phyloP scores from a whole-genome alignment of 2,888 invertebrate species.

The Phrixothrix hirtus region DNA sequence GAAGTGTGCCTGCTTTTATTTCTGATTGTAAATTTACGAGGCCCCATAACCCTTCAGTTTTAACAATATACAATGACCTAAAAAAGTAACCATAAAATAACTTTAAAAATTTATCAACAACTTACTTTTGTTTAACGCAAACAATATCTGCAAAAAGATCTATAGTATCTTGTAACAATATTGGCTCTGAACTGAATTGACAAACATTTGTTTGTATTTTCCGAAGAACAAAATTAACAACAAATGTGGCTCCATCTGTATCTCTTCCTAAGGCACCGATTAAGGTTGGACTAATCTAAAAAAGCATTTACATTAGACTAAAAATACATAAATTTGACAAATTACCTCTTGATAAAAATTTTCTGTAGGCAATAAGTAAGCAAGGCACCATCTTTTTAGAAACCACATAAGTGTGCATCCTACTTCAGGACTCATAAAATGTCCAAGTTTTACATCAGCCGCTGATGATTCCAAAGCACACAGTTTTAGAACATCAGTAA shows the following conservation, averaged over 20 bases:
- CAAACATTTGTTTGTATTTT: conserved; percentile 67
- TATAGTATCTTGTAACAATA: conserved; percentile 66
- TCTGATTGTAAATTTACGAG: conserved; percentile 60
- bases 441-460: conserved; percentile 67
- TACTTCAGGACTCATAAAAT: conserved; percentile 77
- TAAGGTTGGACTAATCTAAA: conserved; percentile 64
- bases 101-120: no score
- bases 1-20: conserved; percentile 59
- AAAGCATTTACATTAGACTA: conserved; percentile 30
- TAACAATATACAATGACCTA: conserved; percentile 61
- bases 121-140: conserved; percentile 52
- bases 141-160: conserved; percentile 59
- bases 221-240: conserved; percentile 65
- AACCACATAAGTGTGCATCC: conserved; percentile 79
- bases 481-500: conserved; percentile 72
- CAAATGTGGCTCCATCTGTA: conserved; percentile 67
- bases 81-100: conserved; percentile 10
- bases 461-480: conserved; percentile 76
- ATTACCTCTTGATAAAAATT: conserved; percentile 61
- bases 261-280: conserved; percentile 67
- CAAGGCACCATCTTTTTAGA: conserved; percentile 74
- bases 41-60: conserved; percentile 62
- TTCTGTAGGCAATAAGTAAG: conserved; percentile 70
- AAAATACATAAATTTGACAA: no score
- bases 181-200: conserved; percentile 65